A percentile compares a stretch with the other conserved stretches of the same genome.
Conservation (phyloP, 2,113 vertebrate species). For the Nesospiza acunhae region DNA sequence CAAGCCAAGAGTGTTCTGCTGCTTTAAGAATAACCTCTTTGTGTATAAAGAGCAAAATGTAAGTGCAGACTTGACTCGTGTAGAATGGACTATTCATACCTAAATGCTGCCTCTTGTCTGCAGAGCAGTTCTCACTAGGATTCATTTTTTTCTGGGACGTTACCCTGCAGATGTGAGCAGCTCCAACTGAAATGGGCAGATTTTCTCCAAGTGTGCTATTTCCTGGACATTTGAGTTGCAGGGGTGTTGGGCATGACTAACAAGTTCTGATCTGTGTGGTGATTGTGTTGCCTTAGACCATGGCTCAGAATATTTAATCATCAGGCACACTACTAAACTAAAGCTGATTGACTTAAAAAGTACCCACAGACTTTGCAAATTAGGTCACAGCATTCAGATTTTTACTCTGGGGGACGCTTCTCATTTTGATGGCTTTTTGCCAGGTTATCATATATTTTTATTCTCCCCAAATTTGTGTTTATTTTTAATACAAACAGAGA, state of each 20-base stretch:
- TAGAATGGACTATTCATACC: constrained; percentile 58
- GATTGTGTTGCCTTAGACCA: constrained; percentile 40
- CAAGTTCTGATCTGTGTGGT: constrained; percentile 36
- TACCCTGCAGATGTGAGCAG: constrained; percentile 56
- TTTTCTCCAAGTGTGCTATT: constrained; percentile 39
- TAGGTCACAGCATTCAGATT: constrained; percentile 29
- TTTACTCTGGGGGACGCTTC: neutral
- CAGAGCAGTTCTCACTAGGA: constrained; percentile 33
- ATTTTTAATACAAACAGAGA: neutral
- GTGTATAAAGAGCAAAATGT: constrained; percentile 55
- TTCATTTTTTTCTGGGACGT: constrained; percentile 27
- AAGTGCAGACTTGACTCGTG: constrained; percentile 49
- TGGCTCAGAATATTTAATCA: constrained; percentile 49
- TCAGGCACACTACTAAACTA: neutral
- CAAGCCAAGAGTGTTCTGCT: constrained; percentile 49
- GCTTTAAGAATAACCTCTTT: constrained; percentile 60
- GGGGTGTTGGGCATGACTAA: constrained; percentile 46
- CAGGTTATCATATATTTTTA: neutral
- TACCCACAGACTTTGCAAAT: neutral
- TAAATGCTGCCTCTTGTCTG: constrained; percentile 29
- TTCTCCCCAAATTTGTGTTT: neutral
- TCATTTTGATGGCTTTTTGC: neutral
- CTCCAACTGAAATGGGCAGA: constrained; percentile 43
- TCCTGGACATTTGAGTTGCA: constrained; percentile 31
- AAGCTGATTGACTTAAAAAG: constrained; percentile 27